Conservation (phyloP, 2,113 vertebrate genomes). For the Notothenia coriiceps region DNA sequence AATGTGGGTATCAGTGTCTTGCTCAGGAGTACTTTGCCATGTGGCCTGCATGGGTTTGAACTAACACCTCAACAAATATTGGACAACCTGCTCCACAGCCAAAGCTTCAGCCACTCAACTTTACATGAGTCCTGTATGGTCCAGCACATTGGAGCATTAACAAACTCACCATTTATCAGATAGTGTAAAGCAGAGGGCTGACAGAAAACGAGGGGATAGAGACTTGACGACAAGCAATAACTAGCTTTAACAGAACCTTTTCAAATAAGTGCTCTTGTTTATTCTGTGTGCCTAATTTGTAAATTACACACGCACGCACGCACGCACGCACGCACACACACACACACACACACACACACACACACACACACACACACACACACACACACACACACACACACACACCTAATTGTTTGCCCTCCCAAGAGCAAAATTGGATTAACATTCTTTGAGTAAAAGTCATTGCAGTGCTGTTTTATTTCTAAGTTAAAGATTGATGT, state of each 20-base stretch:
- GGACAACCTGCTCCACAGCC: background rate
- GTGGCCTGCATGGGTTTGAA: background rate
- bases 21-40: background rate
- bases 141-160: background rate
- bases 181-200: background rate
- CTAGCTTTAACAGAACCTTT: constrained; percentile 18
- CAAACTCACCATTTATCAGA: background rate
- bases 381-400: constrained; percentile 14
- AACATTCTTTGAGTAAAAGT: constrained; percentile 34
- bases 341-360: constrained; percentile 13
- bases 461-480: constrained; percentile 38
- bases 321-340: constrained; percentile 10
- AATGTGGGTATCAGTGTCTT: background rate
- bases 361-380: constrained; percentile 13
- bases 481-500: constrained; percentile 44
- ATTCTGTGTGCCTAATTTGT: constrained; percentile 25
- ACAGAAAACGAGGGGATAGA: background rate
- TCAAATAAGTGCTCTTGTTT: constrained; percentile 25
- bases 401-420: constrained; percentile 33
- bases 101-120: background rate
- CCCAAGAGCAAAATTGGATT: constrained; percentile 34
- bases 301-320: constrained; percentile 23
- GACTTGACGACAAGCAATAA: background rate
- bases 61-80: background rate
- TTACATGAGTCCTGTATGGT: background rate